Evolutionary conservation across 2,797 vertebrate species (phyloP).

Genomic region (Eremophila alpestris): DNA sequence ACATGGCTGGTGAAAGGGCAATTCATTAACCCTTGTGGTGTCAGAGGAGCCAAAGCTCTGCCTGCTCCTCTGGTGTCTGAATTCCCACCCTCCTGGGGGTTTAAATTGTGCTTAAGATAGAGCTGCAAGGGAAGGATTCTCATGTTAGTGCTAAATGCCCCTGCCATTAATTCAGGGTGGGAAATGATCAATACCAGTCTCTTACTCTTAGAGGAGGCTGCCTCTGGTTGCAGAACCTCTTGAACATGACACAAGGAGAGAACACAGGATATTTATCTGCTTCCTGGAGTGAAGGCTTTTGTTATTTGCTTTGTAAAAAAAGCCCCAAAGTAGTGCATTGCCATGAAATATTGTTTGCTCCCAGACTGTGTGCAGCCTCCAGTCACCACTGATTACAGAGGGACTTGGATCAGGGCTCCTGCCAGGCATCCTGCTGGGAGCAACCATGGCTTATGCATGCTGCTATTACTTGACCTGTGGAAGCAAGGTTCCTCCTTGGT

Average conservation of each 20-base stretch:
- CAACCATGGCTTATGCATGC: fast-evolving
- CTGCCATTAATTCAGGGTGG: background rate
- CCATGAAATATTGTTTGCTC: background rate
- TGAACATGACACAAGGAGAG: background rate
- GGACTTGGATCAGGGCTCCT: background rate
- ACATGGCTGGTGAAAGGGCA: background rate
- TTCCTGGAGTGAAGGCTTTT: background rate
- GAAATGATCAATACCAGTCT: background rate
- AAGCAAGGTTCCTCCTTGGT: background rate
- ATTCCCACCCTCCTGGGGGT: background rate
- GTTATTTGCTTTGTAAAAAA: background rate
- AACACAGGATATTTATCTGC: background rate
- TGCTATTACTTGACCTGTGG: background rate
- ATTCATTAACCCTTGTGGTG: background rate
- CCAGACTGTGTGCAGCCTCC: background rate
- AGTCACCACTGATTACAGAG: background rate
- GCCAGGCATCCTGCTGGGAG: background rate
- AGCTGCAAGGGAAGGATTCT: background rate
- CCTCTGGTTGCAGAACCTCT: background rate
- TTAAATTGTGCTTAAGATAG: background rate
- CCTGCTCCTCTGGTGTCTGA: background rate
- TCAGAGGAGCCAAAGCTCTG: background rate
- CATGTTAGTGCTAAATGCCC: background rate
- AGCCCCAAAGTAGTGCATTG: background rate
- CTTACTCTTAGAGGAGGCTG: fast-evolving